phyloP scores from a whole-genome alignment of 2,113 vertebrate genomes.

The Raja brachyura region DNA sequence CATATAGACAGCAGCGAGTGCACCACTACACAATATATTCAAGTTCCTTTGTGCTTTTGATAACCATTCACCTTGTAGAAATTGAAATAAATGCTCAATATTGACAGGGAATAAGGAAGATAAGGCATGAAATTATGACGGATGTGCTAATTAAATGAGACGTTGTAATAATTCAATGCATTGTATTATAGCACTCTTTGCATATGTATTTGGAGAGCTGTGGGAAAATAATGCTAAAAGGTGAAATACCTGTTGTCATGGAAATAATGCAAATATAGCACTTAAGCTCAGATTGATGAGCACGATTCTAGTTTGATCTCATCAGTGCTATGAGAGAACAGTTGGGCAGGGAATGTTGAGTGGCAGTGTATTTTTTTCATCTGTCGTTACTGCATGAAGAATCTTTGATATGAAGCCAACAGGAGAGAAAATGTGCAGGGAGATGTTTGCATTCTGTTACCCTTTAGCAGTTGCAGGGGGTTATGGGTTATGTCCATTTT shows the following conservation, averaged over 20 bases:
- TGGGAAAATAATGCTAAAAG: not conserved
- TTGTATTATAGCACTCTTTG: not conserved
- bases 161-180: not conserved
- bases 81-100: not conserved
- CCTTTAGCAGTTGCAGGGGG: not conserved
- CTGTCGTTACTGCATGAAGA: not conserved
- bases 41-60: not conserved
- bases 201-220: not conserved
- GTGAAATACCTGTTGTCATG: not conserved
- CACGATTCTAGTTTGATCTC: not conserved
- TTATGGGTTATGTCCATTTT: not conserved
- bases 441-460: not conserved
- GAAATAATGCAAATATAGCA: not conserved
- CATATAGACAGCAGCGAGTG: not conserved
- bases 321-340: not conserved
- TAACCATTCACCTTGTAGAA: no score
- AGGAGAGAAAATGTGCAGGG: not conserved
- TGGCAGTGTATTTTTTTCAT: not conserved
- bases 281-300: not conserved
- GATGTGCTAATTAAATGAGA: not conserved
- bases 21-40: not conserved
- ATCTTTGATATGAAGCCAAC: not conserved
- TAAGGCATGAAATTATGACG: not conserved
- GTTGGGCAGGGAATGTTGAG: no score
- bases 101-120: not conserved